Base-by-base conservation (phyloP, 2,797 vertebrate genomes). In the Zenarchopterus dispar region DNA sequence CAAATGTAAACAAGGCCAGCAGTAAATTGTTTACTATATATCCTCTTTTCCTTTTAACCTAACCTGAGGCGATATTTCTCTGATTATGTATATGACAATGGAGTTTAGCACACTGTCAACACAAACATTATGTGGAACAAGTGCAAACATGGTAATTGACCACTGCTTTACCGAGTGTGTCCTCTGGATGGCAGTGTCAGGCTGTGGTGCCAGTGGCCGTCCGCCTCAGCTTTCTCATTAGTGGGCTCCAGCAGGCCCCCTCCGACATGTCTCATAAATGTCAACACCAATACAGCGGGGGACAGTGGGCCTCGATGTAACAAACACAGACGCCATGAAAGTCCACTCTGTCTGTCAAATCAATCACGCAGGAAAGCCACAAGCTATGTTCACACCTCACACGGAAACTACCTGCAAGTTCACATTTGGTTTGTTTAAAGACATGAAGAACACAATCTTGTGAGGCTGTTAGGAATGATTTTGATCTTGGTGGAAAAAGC, bases 181-280 rank as follows among this genome's bases (percentile, higher is more conserved):
- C 87, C 93, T 89, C 90, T 92, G 90, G 93, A 93, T 92, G 93
- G 91, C 91, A 93, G 89, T 94, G 87, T 93, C 88, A 88, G 91
- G 84, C 93, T 92, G 80, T 56, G 64, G 52, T 79, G 84, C 62
- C 33, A 13, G 33, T 43, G 1, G 16, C 59, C 19, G 56, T 47
- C 61, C 60, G 58, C 42, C 48, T 41, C n/a, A 4, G 74, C 65
- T 56, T 67, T 78, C 88, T 92, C 86, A 93, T 91, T 90, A 92
- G 87, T 88, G 84, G 78, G 82, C 81, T 89, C 82, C 87, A 83
- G 83, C 78, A 87, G 93, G 93, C 94, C 95, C 94, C 93, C 95
- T 94, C 94, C 94, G 93, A 96, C 96, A 95, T 92, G 95, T 95
- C 95, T 95, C 95, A 98, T 96, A 96, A 96, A 97, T 95, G 95